Evolutionary conservation across 1,140 invertebrate species (phyloP), one percentile per base, ranked within the genome.

Genomic region (Meloidogyne exigua): DNA sequence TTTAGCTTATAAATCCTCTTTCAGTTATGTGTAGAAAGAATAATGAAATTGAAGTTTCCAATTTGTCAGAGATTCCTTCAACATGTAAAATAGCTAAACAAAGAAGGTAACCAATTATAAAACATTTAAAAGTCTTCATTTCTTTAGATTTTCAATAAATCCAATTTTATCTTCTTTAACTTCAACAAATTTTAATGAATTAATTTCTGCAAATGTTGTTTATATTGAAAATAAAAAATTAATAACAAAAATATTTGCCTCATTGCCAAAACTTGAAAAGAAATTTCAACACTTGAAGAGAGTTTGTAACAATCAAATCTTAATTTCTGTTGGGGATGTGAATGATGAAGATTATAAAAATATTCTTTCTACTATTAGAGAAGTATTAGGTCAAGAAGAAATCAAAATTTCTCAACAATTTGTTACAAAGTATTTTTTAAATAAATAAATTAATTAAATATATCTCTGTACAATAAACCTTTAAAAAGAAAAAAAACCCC

Each of bases 251-350:
- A 36, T 72, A 28, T 26, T 18, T 63, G 1, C 21, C 12, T 11
- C 18, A 26, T 32, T 73, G 25, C 72, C 72, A 12, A 62, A 26
- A 64, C 13, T 73, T 11, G 21, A 39, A 15, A 21, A 62, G 2
- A 36, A 73, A 73, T 73, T 73, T 62, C 36, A 73, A 15, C 72
- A 73, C 13, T 73, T 73, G n/a, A 73, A 73, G 28, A 62, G 72
- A 26, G 49, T 73, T 23, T 36, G 23, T 64, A 65, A 65, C 21
- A 64, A 26, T 28, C 10, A 62, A 13, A 18, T 73, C n/a, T 65
- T 73, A 65, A 65, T 73, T 26, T 63, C 21, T 28, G 21, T 72
- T 26, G 44, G 71, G 9, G 23, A 44, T 15, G 39, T 18, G 15
- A 12, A 57, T n/a, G 49, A 57, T 9, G 18, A 57, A 63, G 21